Conservation (phyloP, 2,888 invertebrate genomes). For the Campaea margaritaria region DNA sequence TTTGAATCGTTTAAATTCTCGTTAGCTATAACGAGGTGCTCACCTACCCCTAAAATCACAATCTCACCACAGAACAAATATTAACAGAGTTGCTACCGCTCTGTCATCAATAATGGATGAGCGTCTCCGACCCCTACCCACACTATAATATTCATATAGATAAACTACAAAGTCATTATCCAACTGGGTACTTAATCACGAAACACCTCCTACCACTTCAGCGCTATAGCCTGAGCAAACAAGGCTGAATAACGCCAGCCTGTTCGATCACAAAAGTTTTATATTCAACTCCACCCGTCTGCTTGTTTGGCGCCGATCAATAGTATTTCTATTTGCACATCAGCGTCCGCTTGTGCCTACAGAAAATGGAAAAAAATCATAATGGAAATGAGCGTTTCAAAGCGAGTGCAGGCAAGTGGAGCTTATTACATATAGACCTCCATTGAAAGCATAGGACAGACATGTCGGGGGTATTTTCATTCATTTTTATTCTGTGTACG, state of each 20-base stretch:
- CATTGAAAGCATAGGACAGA: conserved; percentile 55
- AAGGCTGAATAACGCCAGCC: conserved; percentile 21
- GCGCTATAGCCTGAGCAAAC: conserved; percentile 13
- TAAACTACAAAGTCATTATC: conserved; percentile 18
- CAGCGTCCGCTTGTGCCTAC: conserved; percentile 40
- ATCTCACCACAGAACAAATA: too few relatives aligned
- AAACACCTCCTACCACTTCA: conserved; percentile 18
- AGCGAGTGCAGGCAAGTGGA: conserved; percentile 52
- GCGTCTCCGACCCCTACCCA: conserved; percentile 4
- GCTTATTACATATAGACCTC: conserved; percentile 53
- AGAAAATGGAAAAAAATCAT: conserved; percentile 53
- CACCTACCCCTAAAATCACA: too few relatives aligned
- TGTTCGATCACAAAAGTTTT: conserved; percentile 41
- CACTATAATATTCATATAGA: conserved; percentile 11
- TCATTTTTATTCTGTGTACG: conserved; percentile 78
- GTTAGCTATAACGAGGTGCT: too few relatives aligned
- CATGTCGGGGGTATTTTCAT: conserved; percentile 59
- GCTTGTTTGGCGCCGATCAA: conserved; percentile 40
- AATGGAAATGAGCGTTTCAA: conserved; percentile 59
- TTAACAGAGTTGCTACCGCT: too few relatives aligned
- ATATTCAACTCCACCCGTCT: conserved; percentile 35
- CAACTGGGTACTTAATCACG: conserved; percentile 6
- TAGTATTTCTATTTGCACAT: conserved; percentile 43
- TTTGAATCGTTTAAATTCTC: too few relatives aligned
- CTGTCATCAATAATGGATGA: conserved; percentile 9